Base-by-base conservation (phyloP, 2,113 vertebrate species). In the Pleuronectes platessa region DNA sequence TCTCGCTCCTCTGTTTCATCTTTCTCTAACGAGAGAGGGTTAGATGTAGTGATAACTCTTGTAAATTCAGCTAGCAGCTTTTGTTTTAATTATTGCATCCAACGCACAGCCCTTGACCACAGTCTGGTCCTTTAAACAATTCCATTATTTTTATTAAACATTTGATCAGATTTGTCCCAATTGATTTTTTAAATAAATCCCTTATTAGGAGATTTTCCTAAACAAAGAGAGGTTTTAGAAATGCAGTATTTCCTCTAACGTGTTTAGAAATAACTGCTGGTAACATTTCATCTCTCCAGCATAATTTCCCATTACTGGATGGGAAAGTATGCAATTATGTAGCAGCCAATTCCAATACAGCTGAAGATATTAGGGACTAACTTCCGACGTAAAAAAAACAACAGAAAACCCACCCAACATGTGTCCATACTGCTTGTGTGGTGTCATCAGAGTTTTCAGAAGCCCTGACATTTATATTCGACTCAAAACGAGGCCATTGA, bases 1-100 rank as follows among this genome's bases (percentile, higher is more conserved):
- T 87, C 45, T 68, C 68, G 18, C 4, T 76, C 65, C 47, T 27
- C 23, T 51, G 11, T 56, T 68, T 62, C 26, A 65, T 76, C 71
- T 77, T 80, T 86, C 56, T 85, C 54, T 74, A 3, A 71, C 35
- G 67, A 66, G 79, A 82, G 21, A 58, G 76, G 78, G 70, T 74
- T 76, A 61, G 51, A 85, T 61, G 69, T 65, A 45, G 54, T 54
- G 73, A 79, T 69, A 76, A 80, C 73, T 86, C 78, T 79, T 77
- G 64, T 83, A 80, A 72, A 89, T 81, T 85, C 68, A 51, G 31
- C 31, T 31, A 31, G 68, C 72, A 86, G 72, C 80, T 83, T 86
- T 70, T 61, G 45, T 76, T 89, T 85, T 76, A 90, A 90, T 89
- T 90, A 89, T 91, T 88, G 83, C 74, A 76, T 76, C 45, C 35